These are phyloP conservation scores for Halichoerus grypus DNA, from an alignment of 2,113 vertebrate species.

Conservation along the genomic window DNA sequence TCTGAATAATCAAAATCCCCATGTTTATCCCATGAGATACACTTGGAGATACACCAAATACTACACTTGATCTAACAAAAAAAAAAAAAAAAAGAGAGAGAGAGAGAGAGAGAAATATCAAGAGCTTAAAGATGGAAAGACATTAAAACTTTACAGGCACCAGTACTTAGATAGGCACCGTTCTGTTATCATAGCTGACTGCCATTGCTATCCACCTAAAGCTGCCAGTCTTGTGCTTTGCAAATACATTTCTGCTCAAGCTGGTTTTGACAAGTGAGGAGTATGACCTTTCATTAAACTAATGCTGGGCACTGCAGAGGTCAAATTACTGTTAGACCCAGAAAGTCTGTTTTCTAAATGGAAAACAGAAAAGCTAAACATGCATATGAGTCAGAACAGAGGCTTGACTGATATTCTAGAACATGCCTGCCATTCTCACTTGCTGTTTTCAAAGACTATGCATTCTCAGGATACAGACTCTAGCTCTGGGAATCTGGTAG, in stretches of 20 bases:
- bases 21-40: neutral
- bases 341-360: slow-evolving; percentile 63
- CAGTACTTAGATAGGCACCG: neutral
- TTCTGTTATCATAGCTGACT: neutral
- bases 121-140: neutral
- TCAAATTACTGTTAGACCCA: slow-evolving; percentile 47
- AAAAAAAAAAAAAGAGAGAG: neutral
- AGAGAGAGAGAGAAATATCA: neutral
- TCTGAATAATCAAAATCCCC: neutral
- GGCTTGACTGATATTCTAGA: slow-evolving; percentile 34
- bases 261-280: slow-evolving; percentile 59
- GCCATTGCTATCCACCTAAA: neutral
- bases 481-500: neutral
- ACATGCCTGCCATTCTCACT: neutral
- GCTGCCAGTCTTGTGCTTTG: neutral
- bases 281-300: slow-evolving; percentile 60
- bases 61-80: neutral
- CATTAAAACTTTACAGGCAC: neutral
- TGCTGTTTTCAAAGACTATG: neutral
- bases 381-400: slow-evolving; percentile 26
- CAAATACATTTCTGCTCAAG: slow-evolving; percentile 22
- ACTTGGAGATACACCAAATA: neutral
- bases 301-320: neutral
- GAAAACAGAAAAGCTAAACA: slow-evolving; percentile 63
- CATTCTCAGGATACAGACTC: slow-evolving; percentile 27